Conservation (phyloP, 2,888 invertebrate species). For the Athripsodes cinereus region DNA sequence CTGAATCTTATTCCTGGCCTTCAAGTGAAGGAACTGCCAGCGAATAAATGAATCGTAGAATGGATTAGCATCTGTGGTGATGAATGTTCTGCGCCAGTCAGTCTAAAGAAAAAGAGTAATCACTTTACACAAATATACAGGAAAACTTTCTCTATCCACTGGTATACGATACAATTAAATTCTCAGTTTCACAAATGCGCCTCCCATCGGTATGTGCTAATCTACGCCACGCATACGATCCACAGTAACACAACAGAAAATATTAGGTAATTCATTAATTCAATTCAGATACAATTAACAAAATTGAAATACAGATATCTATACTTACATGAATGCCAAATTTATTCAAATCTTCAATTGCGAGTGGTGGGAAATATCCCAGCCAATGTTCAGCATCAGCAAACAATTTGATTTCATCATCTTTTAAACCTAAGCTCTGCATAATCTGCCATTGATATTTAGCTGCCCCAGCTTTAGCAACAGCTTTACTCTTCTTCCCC, state of each 20-base stretch:
- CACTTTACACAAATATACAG: too few species aligned
- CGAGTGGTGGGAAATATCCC: slow-evolving; percentile 92
- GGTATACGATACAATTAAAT: too few species aligned
- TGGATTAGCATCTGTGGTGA: slow-evolving; percentile 96
- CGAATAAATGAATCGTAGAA: slow-evolving; percentile 96
- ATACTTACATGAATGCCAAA: slow-evolving; percentile 83
- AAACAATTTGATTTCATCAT: slow-evolving; percentile 91
- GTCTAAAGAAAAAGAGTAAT: slow-evolving; percentile 60
- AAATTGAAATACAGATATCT: too few species aligned
- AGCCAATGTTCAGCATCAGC: slow-evolving; percentile 90
- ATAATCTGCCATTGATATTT: slow-evolving; percentile 99
- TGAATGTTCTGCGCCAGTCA: slow-evolving; percentile 97
- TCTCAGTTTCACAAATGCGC: too few species aligned
- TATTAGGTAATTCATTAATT: too few species aligned
- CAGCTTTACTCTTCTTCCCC: slow-evolving; percentile 94
- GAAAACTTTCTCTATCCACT: too few species aligned
- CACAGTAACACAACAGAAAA: too few species aligned
- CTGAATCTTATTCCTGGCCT: slow-evolving; percentile 81
- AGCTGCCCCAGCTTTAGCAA: slow-evolving; percentile 80
- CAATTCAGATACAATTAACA: too few species aligned
- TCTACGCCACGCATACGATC: too few species aligned
- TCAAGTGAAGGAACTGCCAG: slow-evolving; percentile 91
- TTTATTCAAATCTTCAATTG: slow-evolving; percentile 76
- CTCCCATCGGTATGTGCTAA: too few species aligned
- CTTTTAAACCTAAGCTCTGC: slow-evolving; percentile 81